These are phyloP conservation scores for Piscicola geometra DNA, from an alignment of 2,888 invertebrate species.

Conservation along the genomic window DNA sequence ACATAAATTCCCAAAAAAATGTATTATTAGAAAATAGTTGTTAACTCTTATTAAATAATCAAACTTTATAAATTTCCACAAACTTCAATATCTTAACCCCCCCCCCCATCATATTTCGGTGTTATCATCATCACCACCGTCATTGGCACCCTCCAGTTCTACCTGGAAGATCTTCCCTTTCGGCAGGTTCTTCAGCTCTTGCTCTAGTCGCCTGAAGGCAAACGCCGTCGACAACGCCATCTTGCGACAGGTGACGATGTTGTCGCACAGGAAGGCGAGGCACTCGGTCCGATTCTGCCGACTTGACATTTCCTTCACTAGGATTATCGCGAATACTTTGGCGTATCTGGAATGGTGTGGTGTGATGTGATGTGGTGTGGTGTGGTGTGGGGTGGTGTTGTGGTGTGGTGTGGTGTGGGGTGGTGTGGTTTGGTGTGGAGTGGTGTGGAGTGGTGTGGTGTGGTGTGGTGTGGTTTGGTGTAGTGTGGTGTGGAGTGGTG, in stretches of 20 bases:
- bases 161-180: constrained; percentile 39
- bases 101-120: constrained; percentile 23
- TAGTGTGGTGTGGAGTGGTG: no score
- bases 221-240: constrained; percentile 42
- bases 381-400: no score
- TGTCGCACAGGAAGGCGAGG: constrained; percentile 52
- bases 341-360: constrained; percentile 47
- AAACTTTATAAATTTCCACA: no score
- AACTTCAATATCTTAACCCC: no score
- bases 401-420: no score
- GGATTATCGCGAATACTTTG: constrained; percentile 53
- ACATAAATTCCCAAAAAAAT: no score
- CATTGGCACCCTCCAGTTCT: constrained; percentile 34
- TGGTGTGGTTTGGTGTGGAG: no score
- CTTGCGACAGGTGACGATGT: constrained; percentile 37
- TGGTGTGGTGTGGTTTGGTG: no score
- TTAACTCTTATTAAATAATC: no score
- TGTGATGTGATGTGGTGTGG: no score
- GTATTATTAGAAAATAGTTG: no score
- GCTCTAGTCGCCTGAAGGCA: constrained; percentile 41
- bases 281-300: constrained; percentile 50
- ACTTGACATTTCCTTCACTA: constrained; percentile 52
- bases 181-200: constrained; percentile 39
- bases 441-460: no score
- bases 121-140: constrained; percentile 31